Conservation (phyloP, 2,888 invertebrate genomes). For the Leptothorax acervorum region DNA sequence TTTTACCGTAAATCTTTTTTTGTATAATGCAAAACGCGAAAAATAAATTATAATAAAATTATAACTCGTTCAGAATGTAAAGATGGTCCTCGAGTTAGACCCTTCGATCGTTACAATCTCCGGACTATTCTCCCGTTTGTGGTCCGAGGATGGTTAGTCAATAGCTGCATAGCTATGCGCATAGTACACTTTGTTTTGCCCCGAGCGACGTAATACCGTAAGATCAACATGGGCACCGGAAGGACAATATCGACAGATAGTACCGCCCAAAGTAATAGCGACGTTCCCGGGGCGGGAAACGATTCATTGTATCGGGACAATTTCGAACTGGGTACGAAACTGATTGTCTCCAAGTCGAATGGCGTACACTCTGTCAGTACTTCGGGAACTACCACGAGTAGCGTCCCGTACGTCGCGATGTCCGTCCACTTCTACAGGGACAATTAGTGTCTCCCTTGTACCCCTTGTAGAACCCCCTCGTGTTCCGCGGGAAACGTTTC, state of each 20-base stretch:
- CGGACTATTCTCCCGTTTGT: background rate
- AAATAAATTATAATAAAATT: background rate
- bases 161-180: slow-evolving; percentile 9
- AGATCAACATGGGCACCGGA: slow-evolving; percentile 47
- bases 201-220: slow-evolving; percentile 19
- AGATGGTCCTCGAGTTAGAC: background rate
- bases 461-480: slow-evolving; percentile 7
- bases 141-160: slow-evolving; percentile 25
- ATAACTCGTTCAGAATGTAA: background rate
- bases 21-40: background rate
- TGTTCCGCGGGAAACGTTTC: slow-evolving; percentile 11
- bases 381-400: slow-evolving; percentile 57
- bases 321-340: slow-evolving; percentile 70
- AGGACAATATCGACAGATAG: slow-evolving; percentile 63
- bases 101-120: background rate
- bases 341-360: slow-evolving; percentile 70
- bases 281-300: slow-evolving; percentile 60
- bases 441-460: slow-evolving; percentile 69
- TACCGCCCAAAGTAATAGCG: slow-evolving; percentile 65
- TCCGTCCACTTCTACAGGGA: slow-evolving; percentile 52
- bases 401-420: slow-evolving; percentile 53
- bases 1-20: background rate
- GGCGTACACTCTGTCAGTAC: slow-evolving; percentile 57
- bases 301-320: slow-evolving; percentile 69
- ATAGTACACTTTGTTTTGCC: slow-evolving; percentile 46